phyloP scores from a whole-genome alignment of 2,797 vertebrate genomes.

The Phataginus tetradactyla region DNA sequence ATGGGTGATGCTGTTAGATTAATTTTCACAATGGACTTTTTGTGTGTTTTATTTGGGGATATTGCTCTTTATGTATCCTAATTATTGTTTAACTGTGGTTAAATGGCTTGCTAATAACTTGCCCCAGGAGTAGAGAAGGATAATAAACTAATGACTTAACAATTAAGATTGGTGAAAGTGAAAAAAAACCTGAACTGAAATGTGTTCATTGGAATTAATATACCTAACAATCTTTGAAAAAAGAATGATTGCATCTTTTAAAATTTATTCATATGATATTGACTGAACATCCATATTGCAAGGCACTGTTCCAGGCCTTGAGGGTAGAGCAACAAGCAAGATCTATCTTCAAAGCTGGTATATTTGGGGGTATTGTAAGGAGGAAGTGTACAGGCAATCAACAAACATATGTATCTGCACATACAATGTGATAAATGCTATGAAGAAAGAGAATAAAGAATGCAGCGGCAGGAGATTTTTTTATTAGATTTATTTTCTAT shows the following conservation, averaged over 20 bases:
- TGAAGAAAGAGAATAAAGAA: too few relatives aligned
- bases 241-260: conserved; percentile 87
- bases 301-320: neutral
- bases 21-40: conserved; percentile 75
- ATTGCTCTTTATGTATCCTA: conserved; percentile 79
- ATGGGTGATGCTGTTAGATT: conserved; percentile 65
- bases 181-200: conserved; percentile 80
- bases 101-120: conserved; percentile 87
- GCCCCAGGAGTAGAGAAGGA: conserved; percentile 82
- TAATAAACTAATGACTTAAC: conserved; percentile 86
- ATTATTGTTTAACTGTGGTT: conserved; percentile 86
- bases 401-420: neutral
- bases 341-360: neutral
- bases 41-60: conserved; percentile 66
- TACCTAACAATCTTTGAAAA: conserved; percentile 85
- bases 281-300: neutral
- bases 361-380: neutral
- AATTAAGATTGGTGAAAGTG: conserved; percentile 85
- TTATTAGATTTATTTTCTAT: neutral
- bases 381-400: neutral
- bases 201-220: conserved; percentile 84
- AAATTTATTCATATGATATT: neutral
- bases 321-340: neutral
- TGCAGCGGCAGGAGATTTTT: neutral
- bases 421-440: neutral